These are phyloP conservation scores for Vanacampus margaritifer DNA, from an alignment of 2,113 vertebrate species.

Conservation along the genomic window DNA sequence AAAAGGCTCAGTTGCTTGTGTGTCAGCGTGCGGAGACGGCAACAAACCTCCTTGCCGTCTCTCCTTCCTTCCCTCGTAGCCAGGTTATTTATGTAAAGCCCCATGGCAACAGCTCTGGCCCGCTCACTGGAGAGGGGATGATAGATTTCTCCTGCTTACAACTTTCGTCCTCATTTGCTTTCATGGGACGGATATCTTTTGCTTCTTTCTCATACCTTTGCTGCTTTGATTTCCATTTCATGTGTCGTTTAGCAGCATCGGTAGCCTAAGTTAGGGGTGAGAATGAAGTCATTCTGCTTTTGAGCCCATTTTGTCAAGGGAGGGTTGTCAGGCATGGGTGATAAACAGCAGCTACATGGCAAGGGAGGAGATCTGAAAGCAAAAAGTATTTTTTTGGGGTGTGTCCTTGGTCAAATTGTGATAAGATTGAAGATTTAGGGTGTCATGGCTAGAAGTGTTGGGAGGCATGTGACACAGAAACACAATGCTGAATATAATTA, in stretches of 20 bases:
- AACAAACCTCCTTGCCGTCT: constrained; percentile 1
- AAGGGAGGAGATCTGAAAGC: background rate
- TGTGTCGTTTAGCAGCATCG: background rate
- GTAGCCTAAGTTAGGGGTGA: background rate
- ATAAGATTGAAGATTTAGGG: background rate
- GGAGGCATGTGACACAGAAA: background rate
- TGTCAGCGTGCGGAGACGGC: background rate
- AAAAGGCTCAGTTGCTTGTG: background rate
- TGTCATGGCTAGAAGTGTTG: background rate
- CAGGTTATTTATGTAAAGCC: constrained; percentile 5
- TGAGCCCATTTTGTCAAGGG: background rate
- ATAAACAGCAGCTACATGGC: background rate
- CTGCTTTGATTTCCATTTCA: background rate
- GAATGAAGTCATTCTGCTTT: background rate
- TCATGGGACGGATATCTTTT: background rate
- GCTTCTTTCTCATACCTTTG: constrained; percentile 9
- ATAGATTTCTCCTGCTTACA: constrained; percentile 6
- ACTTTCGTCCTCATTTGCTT: background rate
- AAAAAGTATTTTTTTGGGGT: background rate
- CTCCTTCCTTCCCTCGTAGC: constrained; percentile 3
- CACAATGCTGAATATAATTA: background rate
- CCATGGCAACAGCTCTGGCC: constrained; percentile 1
- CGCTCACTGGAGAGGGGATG: background rate
- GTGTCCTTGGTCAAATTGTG: background rate
- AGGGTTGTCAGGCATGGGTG: background rate